phyloP scores from a whole-genome alignment of 2,113 vertebrate species.

The Platysteira castanea region DNA sequence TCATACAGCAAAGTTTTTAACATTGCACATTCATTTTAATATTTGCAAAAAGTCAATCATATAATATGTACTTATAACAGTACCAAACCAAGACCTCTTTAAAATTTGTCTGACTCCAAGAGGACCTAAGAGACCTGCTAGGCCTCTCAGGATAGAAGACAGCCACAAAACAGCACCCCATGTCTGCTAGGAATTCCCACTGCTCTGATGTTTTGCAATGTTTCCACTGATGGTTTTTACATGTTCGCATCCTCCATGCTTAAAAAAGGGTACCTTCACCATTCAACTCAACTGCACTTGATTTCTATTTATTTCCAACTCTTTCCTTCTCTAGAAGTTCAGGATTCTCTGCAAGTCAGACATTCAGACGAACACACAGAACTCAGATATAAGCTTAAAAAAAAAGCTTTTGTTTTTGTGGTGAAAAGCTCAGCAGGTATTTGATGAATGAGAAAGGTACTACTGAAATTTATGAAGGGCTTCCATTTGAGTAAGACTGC shows the following conservation, averaged over 20 bases:
- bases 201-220: neutral
- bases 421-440: neutral
- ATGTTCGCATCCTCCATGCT: accelerated
- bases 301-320: neutral
- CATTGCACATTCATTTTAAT: too few species aligned
- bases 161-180: accelerated
- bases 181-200: neutral
- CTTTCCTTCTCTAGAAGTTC: neutral
- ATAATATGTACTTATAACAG: too few species aligned
- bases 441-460: neutral
- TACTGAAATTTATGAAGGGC: neutral
- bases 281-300: neutral
- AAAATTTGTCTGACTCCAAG: neutral
- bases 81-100: neutral
- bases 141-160: neutral
- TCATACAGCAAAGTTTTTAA: too few species aligned
- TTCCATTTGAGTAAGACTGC: neutral
- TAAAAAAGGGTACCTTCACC: neutral
- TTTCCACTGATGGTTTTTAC: neutral
- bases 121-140: neutral
- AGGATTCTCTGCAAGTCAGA: neutral
- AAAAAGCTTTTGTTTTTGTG: neutral
- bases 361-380: accelerated
- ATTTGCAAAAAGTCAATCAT: too few species aligned
- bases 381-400: neutral